Conservation (phyloP, 1,140 invertebrate genomes). For the Nasonia giraulti region DNA sequence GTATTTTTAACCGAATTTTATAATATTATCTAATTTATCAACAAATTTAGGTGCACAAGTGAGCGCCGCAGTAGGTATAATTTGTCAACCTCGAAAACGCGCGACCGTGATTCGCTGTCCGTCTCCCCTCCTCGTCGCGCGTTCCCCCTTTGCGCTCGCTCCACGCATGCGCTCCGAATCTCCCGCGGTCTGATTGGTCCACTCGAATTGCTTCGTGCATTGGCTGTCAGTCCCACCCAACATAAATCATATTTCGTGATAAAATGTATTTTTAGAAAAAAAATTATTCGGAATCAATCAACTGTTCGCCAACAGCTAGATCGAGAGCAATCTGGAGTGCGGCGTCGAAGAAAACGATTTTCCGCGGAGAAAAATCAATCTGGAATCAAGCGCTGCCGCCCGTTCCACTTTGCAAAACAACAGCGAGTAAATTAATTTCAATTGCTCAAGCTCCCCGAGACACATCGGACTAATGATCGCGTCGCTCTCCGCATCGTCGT, state of each 20-base stretch:
- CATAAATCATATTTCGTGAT: background rate
- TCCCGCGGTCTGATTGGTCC: background rate
- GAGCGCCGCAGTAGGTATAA: background rate
- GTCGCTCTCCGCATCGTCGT: background rate
- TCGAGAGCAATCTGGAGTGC: background rate
- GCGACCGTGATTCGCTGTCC: background rate
- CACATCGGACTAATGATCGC: constrained; percentile 47
- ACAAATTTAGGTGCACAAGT: background rate
- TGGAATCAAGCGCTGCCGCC: background rate
- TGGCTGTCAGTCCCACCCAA: background rate
- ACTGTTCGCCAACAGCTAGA: background rate
- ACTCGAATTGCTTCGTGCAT: background rate
- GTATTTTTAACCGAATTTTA: background rate
- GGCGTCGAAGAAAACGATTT: background rate
- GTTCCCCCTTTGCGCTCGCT: background rate
- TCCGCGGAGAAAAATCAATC: background rate
- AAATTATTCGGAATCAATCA: background rate
- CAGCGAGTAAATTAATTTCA: constrained; percentile 51
- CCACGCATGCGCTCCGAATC: constrained; percentile 7
- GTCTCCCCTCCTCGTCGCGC: background rate
- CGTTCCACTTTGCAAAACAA: constrained; percentile 44
- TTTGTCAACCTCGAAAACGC: background rate
- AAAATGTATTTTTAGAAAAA: background rate
- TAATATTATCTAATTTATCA: background rate
- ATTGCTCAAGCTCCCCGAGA: constrained; percentile 47